Evolutionary conservation across 2,888 invertebrate species (phyloP), one percentile per base, ranked within the genome.

Genomic region (Temnothorax unifasciatus): DNA sequence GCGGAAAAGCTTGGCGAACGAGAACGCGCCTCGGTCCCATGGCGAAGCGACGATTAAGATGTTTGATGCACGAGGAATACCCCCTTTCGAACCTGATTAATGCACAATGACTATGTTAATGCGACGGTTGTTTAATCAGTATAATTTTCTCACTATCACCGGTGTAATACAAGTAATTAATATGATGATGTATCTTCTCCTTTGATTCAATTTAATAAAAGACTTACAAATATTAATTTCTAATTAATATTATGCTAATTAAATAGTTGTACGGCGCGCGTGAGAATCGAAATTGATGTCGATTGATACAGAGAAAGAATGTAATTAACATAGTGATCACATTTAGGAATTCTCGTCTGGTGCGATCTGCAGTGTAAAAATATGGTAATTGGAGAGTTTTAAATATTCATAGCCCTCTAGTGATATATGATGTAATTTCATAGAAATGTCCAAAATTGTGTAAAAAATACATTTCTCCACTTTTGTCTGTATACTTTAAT

Each of bases 311-410:
- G 41, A 25, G 0, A 41, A 41, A 15, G 6, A 41, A 57, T n/a
- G n/a, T 73, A n/a, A 47, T 73, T 59, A 25, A 57, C 18, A 57
- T 57, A 73, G n/a, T 25, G 18, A 73, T 57, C 15, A 18, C 25
- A 59, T 57, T 41, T 57, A 18, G 15, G 2, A 54, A 15, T 54
- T 57, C 21, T 18, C 18, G 41, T 57, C 3, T 18, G 13, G 6
- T 29, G 18, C 29, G 0, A 25, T 73, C 18, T 41, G 9, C 25
- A 29, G 29, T 34, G 34, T 34, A 34, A 63, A 63, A 63, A n/a
- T 38, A 38, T n/a, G 11, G 25, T 15, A 66, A 44, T 44, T 25
- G 25, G 25, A 66, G 15, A 66, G 11, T 25, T 66, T 44, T 44
- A 6, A 66, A 25, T 66, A 66, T 18, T 66, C 64, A 66, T 11